Evolutionary conservation across 2,888 invertebrate species (phyloP), one percentile per base, ranked within the genome.

Genomic region (Melolontha melolontha): DNA sequence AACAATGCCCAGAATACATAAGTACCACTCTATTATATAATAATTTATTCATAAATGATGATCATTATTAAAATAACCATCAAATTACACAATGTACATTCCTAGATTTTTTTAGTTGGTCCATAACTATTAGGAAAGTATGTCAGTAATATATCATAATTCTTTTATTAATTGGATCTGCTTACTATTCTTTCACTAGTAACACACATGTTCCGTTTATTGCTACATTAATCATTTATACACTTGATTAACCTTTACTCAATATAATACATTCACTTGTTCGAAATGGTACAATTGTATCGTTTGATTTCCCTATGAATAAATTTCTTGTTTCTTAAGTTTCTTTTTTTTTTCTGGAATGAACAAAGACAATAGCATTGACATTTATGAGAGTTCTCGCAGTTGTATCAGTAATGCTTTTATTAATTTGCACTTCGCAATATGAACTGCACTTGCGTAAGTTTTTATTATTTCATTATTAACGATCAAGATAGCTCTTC

Each of bases 251-350:
- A 44, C 44, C 44, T 44, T 59, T 59, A 10, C n/a, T 59, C 14
- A 34, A 34, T 29, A 59, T 29, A 59, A 59, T 59, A 59, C 59
- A 44, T 59, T 59, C 59, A 59, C 59, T 59, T 59, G 44, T 59
- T 44, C 44, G 16, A 40, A 59, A 59, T 22, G 29, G 27, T 55
- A 41, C 40, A 41, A 55, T 55, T 42, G 27, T 59, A 8, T 29
- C 54, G 29, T 12, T 57, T 59, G 27, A 14, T 17, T 59, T 44
- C 59, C 10, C 59, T 44, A 44, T 44, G 59, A 44, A 59, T 44
- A 59, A 8, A 44, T 59, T 59, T 14, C n/a, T 57, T 57, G 44
- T 59, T 59, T 22, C 34, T 44, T 8, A 16, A 29, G 44, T 22
- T 27, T 22, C 7, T 1, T 59, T 59, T 44, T 55, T 55, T 59